Evolutionary conservation across 2,797 vertebrate genomes (phyloP).

Genomic region (Anguilla obscura): DNA sequence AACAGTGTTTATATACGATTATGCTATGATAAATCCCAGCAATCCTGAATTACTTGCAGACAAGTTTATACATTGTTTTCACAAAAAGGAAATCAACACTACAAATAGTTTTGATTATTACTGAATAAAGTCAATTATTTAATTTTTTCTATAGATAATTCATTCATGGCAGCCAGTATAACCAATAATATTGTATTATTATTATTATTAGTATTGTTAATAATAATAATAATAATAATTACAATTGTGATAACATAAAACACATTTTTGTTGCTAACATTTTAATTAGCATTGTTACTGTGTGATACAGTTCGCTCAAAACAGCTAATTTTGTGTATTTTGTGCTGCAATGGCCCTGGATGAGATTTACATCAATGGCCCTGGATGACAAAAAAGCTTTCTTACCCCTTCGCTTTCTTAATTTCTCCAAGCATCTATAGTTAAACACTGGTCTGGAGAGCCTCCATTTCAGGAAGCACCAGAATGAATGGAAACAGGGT

Average conservation of each 20-base stretch:
- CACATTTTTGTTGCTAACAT: neutral
- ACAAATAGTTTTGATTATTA: conserved; percentile 59
- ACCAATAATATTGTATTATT: neutral
- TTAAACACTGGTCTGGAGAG: conserved; percentile 76
- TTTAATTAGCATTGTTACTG: conserved; percentile 57
- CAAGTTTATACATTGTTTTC: conserved; percentile 48
- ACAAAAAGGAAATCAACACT: conserved; percentile 59
- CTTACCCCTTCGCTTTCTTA: conserved; percentile 9
- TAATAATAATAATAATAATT: neutral
- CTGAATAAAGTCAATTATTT: neutral
- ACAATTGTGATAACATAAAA: neutral
- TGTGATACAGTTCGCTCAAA: conserved; percentile 27
- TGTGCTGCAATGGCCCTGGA: conserved; percentile 33
- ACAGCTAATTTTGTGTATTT: conserved; percentile 44
- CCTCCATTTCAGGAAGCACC: conserved; percentile 68
- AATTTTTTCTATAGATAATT: neutral
- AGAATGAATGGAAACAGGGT: conserved; percentile 81
- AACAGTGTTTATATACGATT: conserved; percentile 53
- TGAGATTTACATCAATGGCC: conserved; percentile 12
- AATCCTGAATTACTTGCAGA: conserved; percentile 55
- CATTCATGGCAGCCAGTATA: neutral
- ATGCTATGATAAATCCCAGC: conserved; percentile 41
- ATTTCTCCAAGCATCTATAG: neutral
- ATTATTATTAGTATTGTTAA: neutral
- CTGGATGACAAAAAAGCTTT: conserved; percentile 34